Conservation (phyloP, 2,113 vertebrate genomes). For the Tursiops truncatus region DNA sequence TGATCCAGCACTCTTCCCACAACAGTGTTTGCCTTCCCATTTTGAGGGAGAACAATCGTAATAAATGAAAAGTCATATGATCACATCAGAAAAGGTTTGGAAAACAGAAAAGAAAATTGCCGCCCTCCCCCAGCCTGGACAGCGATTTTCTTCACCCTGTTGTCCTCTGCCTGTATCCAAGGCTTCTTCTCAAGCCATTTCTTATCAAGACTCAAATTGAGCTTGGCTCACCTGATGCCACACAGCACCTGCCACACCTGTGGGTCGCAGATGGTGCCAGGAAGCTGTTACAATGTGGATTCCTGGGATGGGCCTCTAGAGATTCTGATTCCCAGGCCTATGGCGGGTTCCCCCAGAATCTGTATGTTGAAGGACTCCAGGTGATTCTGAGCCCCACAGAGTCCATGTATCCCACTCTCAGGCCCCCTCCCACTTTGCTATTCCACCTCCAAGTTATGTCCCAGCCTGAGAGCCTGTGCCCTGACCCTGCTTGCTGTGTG, state of each 20-base stretch:
- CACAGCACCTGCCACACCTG: background rate
- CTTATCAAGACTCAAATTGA: background rate
- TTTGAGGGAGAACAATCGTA: background rate
- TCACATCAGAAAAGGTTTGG: background rate
- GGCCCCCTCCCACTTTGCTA: background rate
- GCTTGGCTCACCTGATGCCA: background rate
- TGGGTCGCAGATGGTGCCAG: no score
- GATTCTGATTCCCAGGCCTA: background rate
- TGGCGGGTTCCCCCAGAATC: background rate
- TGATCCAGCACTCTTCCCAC: background rate
- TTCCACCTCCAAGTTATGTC: background rate
- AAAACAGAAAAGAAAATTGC: background rate
- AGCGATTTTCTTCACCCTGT: background rate
- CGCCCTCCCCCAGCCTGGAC: background rate
- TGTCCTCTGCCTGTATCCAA: background rate
- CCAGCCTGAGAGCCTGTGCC: background rate
- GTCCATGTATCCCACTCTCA: no score
- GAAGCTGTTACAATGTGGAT: background rate
- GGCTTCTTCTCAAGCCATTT: background rate
- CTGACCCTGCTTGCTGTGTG: background rate
- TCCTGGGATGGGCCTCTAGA: background rate
- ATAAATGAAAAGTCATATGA: background rate
- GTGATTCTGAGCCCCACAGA: background rate
- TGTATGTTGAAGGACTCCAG: background rate
- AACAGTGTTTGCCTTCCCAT: background rate